Evolutionary conservation across 2,888 invertebrate genomes (phyloP).

Genomic region (Hyppa rectilinea): DNA sequence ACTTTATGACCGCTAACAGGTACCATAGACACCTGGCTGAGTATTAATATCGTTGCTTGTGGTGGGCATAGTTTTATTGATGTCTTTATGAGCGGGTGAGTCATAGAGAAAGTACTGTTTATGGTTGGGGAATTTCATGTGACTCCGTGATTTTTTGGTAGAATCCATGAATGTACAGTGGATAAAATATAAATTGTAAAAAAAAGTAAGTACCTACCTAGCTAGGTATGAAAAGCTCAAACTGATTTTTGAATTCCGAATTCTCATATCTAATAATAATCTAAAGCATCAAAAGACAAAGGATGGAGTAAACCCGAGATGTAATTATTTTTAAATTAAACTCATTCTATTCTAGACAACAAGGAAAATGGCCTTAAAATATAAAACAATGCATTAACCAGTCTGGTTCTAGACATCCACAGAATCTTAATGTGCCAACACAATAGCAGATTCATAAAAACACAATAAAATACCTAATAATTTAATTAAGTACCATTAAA

Average conservation of each 20-base stretch:
- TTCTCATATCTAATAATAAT: background rate
- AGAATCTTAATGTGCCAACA: constrained; percentile 44
- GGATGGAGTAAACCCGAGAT: background rate
- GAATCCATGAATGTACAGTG: no score
- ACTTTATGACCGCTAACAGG: constrained; percentile 64
- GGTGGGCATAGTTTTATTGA: constrained; percentile 45
- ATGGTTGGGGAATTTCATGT: constrained; percentile 17
- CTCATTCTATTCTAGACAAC: constrained; percentile 23
- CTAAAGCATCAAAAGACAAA: background rate
- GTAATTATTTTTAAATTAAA: constrained; percentile 2
- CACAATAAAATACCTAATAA: constrained; percentile 55
- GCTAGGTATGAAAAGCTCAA: no score
- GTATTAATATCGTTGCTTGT: constrained; percentile 62
- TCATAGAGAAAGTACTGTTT: constrained; percentile 37
- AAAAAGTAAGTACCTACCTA: no score
- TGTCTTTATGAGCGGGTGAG: constrained; percentile 41
- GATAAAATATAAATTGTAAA: no score
- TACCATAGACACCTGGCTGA: constrained; percentile 68
- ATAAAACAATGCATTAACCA: constrained; percentile 34
- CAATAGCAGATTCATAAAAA: constrained; percentile 42
- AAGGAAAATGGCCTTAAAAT: constrained; percentile 40
- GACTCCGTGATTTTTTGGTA: background rate
- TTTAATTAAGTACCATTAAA: constrained; percentile 69
- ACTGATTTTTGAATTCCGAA: no score
- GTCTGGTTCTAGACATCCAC: constrained; percentile 25